Percentiles rank a stretch among this genome's conserved stretches.
phyloP scores from a whole-genome alignment of 1,140 invertebrate genomes.

The Drosophila nigrodunni region DNA sequence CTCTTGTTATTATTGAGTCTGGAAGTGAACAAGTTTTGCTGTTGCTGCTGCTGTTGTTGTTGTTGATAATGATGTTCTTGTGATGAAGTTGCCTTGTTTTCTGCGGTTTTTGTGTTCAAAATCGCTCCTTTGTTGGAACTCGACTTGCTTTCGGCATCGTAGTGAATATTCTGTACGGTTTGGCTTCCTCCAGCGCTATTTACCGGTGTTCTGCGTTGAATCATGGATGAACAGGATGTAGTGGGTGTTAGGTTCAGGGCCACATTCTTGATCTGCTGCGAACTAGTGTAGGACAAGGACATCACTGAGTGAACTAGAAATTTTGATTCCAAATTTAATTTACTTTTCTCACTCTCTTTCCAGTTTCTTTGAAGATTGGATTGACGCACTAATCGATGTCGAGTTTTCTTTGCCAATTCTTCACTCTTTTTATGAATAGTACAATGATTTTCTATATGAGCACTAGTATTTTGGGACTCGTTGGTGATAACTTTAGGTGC shows the following conservation, averaged over 20 bases:
- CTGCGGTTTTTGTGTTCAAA: background rate
- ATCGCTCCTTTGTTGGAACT: background rate
- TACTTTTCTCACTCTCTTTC: background rate
- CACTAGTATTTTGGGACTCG: background rate
- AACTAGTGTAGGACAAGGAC: constrained; percentile 26
- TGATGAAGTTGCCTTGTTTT: background rate
- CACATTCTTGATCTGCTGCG: constrained; percentile 11
- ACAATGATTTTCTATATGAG: background rate
- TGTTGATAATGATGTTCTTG: background rate
- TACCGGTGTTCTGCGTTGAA: background rate
- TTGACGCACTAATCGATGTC: background rate
- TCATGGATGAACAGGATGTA: background rate
- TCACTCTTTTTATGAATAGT: background rate
- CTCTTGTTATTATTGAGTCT: constrained; percentile 6
- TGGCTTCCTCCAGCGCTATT: background rate
- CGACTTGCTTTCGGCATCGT: background rate
- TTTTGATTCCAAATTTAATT: background rate
- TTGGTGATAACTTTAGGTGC: too few species aligned
- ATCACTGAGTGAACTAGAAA: constrained; percentile 25
- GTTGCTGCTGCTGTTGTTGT: background rate
- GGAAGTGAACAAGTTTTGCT: background rate
- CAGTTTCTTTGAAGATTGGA: background rate
- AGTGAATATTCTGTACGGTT: background rate
- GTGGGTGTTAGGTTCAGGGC: background rate
- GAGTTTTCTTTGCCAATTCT: background rate